Base-by-base conservation (phyloP, 2,113 vertebrate genomes). In the Rhinoderma darwinii region DNA sequence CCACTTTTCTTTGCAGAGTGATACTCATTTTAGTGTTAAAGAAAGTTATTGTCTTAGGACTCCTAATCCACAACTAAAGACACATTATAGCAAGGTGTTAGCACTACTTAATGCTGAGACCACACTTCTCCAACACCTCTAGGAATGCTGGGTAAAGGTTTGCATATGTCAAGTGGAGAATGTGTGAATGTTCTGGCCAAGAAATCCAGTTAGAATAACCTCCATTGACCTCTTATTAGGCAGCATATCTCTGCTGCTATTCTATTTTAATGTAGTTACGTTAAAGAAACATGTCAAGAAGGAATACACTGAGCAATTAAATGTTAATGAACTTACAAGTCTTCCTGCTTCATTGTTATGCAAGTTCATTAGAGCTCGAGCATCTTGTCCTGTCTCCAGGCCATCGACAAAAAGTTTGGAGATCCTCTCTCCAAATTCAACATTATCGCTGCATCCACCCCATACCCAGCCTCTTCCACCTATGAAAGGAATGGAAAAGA, bases 391-490 rank as follows among this genome's bases (percentile, higher is more conserved):
- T 8, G 95, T 96, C 92, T 99, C 98, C 89, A 99, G 88, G 74
- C 96, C 95, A 86, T 99, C 98, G 88, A 99, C 97, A 88, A 99
- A 99, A 88, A 95, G 95, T 91, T 97, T 98, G 88, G 96, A 97
- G 87, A 99, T 96, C 85, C 94, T 96, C 89, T 99, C 97, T 70
- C 97, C 98, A 90, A 99, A 99, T 78, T 96, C 96, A 80, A 95
- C 95, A 4, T 99, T 99, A 90, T 99, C 97, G 4, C 98, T 98
- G 93, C 98, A 99, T 68, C 97, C 98, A 90, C 97, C 98, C 98
- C 98, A 99, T 85, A 99, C 95, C 98, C 98, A 99, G 14, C 97
- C 97, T 86, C 92, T 95, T 72, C 98, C 98, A 80, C 98, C 98
- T 99, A 88, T 0, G 8, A 44, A 87, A 30, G 87, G 75, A 74